phyloP scores from a whole-genome alignment of 2,797 vertebrate species.

The Morelia viridis region DNA sequence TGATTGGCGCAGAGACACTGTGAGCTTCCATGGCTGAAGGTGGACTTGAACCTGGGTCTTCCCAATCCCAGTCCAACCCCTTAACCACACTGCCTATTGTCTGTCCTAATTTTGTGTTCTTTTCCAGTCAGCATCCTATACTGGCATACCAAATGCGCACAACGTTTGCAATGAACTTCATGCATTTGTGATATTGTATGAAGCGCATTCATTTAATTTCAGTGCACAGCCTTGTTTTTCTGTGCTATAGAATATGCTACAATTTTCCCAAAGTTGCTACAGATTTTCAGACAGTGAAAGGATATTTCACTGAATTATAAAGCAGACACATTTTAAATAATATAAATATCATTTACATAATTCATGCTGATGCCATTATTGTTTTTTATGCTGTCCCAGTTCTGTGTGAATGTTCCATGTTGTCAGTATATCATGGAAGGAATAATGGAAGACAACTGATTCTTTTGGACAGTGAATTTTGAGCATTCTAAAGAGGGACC shows the following conservation, averaged over 20 bases:
- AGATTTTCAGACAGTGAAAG: background rate
- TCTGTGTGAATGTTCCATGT: background rate
- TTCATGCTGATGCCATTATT: conserved; percentile 6
- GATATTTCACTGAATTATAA: background rate
- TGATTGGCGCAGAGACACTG: background rate
- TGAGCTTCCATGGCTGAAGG: background rate
- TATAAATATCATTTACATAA: background rate
- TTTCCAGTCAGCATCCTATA: background rate
- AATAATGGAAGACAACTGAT: background rate
- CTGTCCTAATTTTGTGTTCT: background rate
- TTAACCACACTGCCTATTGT: background rate
- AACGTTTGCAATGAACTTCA: background rate
- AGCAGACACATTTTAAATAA: background rate
- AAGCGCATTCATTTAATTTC: background rate
- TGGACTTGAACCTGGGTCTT: background rate
- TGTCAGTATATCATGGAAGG: background rate
- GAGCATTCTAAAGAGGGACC: background rate
- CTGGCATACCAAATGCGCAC: background rate
- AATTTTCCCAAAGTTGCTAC: background rate
- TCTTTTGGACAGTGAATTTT: background rate
- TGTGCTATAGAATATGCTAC: background rate
- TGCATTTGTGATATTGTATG: background rate
- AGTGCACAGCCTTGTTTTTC: background rate
- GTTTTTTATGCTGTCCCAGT: conserved; percentile 6
- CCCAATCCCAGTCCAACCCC: background rate